Percentiles rank a stretch among this genome's conserved stretches.
Conservation (phyloP, 2,797 vertebrate species). For the Sebastes ruberrimus region DNA sequence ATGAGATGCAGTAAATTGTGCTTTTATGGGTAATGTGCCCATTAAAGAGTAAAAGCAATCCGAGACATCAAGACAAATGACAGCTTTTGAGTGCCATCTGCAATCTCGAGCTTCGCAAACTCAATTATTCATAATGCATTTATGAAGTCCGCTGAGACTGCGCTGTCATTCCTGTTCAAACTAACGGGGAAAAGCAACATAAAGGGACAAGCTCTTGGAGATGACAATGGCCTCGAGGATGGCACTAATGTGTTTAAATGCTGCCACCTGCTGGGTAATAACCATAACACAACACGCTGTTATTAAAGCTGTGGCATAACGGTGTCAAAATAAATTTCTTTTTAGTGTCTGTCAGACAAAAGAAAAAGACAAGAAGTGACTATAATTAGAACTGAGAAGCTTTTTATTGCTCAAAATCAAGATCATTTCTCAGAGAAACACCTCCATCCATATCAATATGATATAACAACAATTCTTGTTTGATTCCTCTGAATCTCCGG, state of each 20-base stretch:
- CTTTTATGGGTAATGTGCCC: constrained; percentile 82
- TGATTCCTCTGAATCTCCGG: constrained; percentile 21
- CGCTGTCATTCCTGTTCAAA: constrained; percentile 78
- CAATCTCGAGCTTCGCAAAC: constrained; percentile 83
- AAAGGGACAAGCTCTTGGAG: constrained; percentile 69
- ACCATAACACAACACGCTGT: not conserved
- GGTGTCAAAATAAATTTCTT: not conserved
- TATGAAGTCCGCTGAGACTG: constrained; percentile 83
- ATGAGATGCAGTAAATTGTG: constrained; percentile 76
- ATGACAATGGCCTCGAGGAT: constrained; percentile 53
- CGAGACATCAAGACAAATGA: constrained; percentile 83
- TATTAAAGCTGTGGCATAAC: not conserved
- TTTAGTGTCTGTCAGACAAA: not conserved
- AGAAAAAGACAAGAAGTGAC: not conserved
- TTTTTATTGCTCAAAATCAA: constrained; percentile 59
- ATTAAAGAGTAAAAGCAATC: constrained; percentile 85
- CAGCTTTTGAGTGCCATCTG: constrained; percentile 83
- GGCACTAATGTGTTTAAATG: constrained; percentile 46
- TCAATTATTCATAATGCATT: constrained; percentile 86
- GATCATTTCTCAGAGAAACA: constrained; percentile 33
- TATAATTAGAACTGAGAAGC: constrained; percentile 6
- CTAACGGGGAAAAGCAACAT: constrained; percentile 70
- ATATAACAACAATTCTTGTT: constrained; percentile 57
- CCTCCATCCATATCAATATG: constrained; percentile 81
- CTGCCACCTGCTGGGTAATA: constrained; percentile 78